Conservation (phyloP, 2,113 vertebrate species). For the Agapornis roseicollis region DNA sequence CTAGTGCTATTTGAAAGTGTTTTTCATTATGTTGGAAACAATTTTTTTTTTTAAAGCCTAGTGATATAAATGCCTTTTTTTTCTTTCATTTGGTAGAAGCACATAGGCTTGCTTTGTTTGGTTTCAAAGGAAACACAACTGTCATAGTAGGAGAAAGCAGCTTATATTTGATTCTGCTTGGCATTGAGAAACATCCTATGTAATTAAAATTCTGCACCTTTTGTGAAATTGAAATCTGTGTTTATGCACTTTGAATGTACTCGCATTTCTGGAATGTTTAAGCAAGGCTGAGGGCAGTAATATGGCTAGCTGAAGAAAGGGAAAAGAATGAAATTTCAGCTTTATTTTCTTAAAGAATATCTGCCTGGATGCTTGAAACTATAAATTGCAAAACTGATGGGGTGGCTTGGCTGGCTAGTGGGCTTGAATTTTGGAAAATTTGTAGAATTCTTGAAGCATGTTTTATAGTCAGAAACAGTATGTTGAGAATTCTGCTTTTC, state of each 20-base stretch:
- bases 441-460: background rate
- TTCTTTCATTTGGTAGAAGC: conserved; percentile 49
- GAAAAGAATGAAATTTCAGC: background rate
- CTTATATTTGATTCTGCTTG: background rate
- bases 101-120: conserved; percentile 33
- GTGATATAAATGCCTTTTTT: conserved; percentile 28
- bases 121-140: conserved; percentile 54
- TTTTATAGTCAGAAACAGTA: background rate
- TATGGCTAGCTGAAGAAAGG: background rate
- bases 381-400: background rate
- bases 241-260: conserved; percentile 32
- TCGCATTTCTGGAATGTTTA: conserved; percentile 15
- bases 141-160: conserved; percentile 36
- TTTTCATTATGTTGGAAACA: conserved; percentile 28
- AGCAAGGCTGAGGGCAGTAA: background rate
- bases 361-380: background rate
- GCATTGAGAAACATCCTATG: conserved; percentile 20
- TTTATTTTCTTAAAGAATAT: background rate
- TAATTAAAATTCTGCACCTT: conserved; percentile 45
- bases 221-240: conserved; percentile 26
- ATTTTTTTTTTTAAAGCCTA: background rate
- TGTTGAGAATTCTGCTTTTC: background rate
- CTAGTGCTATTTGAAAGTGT: conserved; percentile 17
- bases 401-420: background rate
- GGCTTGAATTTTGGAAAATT: background rate